Conservation (phyloP, 2,113 vertebrate species). For the Tricholaema leucomelas region DNA sequence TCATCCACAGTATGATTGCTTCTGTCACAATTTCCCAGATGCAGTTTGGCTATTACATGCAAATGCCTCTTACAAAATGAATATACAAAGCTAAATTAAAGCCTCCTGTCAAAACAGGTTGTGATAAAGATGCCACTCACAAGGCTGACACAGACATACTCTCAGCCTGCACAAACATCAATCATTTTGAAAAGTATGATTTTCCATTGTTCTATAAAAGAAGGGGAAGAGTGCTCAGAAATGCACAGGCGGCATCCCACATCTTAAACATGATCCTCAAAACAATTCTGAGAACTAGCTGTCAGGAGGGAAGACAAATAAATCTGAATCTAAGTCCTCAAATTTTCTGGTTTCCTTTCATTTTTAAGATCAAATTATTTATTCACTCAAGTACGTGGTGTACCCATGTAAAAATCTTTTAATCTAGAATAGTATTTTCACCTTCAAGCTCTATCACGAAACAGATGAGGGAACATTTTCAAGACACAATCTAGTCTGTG, state of each 20-base stretch:
- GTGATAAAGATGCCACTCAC: neutral
- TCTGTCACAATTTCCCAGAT: conserved; percentile 23
- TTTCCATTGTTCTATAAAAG: neutral
- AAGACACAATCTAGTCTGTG: neutral
- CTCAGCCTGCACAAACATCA: neutral
- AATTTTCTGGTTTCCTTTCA: neutral
- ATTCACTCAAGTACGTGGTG: neutral
- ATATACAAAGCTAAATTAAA: conserved; percentile 27
- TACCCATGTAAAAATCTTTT: neutral
- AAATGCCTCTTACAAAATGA: conserved; percentile 19
- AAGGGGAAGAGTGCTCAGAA: neutral
- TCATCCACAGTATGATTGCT: neutral
- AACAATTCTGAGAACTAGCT: neutral
- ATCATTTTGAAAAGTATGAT: neutral
- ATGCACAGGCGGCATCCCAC: neutral
- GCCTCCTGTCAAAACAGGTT: conserved; percentile 21
- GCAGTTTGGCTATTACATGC: conserved; percentile 21
- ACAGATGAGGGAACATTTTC: neutral
- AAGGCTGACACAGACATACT: neutral
- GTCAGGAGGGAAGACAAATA: neutral
- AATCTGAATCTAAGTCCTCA: neutral
- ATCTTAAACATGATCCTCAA: neutral
- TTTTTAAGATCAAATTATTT: neutral
- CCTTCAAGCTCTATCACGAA: neutral
- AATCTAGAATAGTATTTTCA: neutral